Evolutionary conservation across 1,140 invertebrate species (phyloP).

Genomic region (Neodiprion lecontei): DNA sequence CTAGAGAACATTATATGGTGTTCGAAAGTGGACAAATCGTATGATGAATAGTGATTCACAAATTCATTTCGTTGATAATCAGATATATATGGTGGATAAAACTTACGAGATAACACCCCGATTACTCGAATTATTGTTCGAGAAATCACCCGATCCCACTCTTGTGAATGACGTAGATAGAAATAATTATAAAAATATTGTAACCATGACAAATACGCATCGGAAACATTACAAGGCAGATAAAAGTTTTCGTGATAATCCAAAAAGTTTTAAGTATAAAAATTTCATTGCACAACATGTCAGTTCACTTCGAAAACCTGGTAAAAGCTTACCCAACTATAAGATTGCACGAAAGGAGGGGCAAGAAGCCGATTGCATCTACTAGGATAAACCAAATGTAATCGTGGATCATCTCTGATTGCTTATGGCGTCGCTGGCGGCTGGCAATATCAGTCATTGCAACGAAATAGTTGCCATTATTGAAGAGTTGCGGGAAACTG

Average conservation of each 20-base stretch:
- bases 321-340: not conserved
- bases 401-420: slow-evolving; percentile 16
- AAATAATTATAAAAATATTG: slow-evolving; percentile 13
- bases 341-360: too few relatives aligned
- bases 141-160: too few relatives aligned
- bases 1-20: not conserved
- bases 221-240: slow-evolving; percentile 16
- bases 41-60: slow-evolving; percentile 13
- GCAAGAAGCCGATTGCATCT: slow-evolving; percentile 30
- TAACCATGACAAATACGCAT: slow-evolving; percentile 13
- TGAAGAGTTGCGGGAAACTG: too few relatives aligned
- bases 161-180: not conserved
- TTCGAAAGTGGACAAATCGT: slow-evolving; percentile 9
- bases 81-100: not conserved
- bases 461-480: too few relatives aligned
- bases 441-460: too few relatives aligned
- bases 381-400: slow-evolving; percentile 49
- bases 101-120: not conserved
- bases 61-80: not conserved
- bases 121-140: too few relatives aligned
- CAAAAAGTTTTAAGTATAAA: not conserved
- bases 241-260: not conserved
- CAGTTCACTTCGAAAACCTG: not conserved
- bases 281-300: slow-evolving; percentile 2
- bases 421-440: slow-evolving; percentile 39